These are phyloP conservation scores for Anagrus nilaparvatae DNA, from an alignment of 1,140 invertebrate species.

Conservation along the genomic window DNA sequence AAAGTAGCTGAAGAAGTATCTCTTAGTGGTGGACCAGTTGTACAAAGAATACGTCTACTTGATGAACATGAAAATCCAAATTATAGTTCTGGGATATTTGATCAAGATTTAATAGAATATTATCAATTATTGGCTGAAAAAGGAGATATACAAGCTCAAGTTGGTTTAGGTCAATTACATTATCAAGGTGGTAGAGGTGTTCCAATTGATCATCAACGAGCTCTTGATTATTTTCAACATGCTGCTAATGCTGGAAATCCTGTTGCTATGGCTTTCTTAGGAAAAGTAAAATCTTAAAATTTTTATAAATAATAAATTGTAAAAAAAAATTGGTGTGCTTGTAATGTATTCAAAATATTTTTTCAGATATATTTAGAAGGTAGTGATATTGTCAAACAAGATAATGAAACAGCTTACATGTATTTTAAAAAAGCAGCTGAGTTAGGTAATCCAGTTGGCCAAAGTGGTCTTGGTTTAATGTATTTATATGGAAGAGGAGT, in stretches of 20 bases:
- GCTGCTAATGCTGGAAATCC: constrained; percentile 93
- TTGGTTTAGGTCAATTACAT: constrained; percentile 93
- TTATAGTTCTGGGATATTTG: constrained; percentile 65
- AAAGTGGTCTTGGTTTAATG: constrained; percentile 94
- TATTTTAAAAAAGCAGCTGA: constrained; percentile 95
- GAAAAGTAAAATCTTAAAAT: constrained; percentile 63
- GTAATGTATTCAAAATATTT: constrained; percentile 9
- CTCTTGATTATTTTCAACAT: constrained; percentile 86
- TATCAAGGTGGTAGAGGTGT: constrained; percentile 95
- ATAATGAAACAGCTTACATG: constrained; percentile 81
- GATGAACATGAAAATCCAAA: constrained; percentile 86
- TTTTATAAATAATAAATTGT: no score
- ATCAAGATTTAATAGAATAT: constrained; percentile 95
- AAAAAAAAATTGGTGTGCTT: constrained; percentile 7
- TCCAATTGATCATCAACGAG: constrained; percentile 80
- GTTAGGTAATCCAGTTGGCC: constrained; percentile 90
- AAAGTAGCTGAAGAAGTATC: constrained; percentile 82
- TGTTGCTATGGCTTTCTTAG: constrained; percentile 94
- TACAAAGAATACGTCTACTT: constrained; percentile 83
- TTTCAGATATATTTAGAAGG: constrained; percentile 91
- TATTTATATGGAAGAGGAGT: constrained; percentile 93
- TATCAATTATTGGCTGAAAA: constrained; percentile 95
- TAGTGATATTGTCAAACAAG: constrained; percentile 80
- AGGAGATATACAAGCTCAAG: constrained; percentile 95
- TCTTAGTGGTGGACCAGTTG: constrained; percentile 73